Evolutionary conservation across 2,888 invertebrate genomes (phyloP).

Genomic region (Nymphalis polychloros): DNA sequence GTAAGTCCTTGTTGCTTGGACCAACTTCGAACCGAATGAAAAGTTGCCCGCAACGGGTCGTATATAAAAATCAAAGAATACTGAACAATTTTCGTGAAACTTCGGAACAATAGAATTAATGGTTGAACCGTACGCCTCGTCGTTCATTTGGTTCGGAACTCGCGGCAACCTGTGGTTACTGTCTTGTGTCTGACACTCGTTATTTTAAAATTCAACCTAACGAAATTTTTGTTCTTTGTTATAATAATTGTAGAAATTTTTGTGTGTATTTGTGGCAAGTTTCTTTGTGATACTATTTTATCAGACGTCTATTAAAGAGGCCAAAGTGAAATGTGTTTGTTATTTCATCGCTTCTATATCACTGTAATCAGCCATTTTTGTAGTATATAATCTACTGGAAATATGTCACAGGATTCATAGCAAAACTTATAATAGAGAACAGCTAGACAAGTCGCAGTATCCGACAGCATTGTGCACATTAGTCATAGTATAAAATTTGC

Average conservation of each 20-base stretch:
- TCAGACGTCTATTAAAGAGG: too few species aligned
- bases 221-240: conserved; percentile 19
- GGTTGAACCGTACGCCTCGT: conserved; percentile 34
- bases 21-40: conserved; percentile 36
- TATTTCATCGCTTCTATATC: too few species aligned
- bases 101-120: conserved; percentile 45
- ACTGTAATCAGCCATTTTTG: too few species aligned
- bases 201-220: conserved; percentile 14
- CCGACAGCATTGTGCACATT: too few species aligned
- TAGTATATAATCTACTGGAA: too few species aligned
- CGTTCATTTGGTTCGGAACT: conserved; percentile 23
- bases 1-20: conserved; percentile 20
- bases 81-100: conserved; percentile 42
- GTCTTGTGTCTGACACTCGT: conserved; percentile 21
- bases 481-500: too few species aligned
- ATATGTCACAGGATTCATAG: too few species aligned
- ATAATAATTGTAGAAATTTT: background rate
- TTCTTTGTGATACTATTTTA: background rate
- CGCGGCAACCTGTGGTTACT: conserved; percentile 30
- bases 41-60: conserved; percentile 36
- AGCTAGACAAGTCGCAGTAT: too few species aligned
- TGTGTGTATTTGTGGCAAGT: background rate
- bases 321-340: too few species aligned
- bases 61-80: conserved; percentile 46
- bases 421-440: too few species aligned